Evolutionary conservation across 2,888 invertebrate genomes (phyloP).

Genomic region (Dryomyza anilis): DNA sequence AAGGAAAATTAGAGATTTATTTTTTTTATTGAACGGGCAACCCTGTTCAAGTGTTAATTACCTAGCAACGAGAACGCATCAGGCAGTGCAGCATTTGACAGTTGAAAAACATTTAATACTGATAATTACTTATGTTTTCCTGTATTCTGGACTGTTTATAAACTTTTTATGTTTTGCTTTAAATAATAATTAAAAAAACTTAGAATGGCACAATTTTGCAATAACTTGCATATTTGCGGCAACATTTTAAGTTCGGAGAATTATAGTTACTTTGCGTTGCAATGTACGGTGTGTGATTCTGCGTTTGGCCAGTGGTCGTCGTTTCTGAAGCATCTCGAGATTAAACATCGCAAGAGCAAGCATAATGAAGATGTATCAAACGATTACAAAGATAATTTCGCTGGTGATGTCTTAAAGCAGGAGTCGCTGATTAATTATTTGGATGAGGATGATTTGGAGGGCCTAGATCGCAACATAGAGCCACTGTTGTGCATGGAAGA

Average conservation of each 20-base stretch:
- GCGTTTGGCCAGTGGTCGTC: conserved; percentile 29
- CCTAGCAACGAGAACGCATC: too few species aligned
- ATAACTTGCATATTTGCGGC: conserved; percentile 27
- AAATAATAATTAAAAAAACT: too few species aligned
- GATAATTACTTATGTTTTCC: too few species aligned
- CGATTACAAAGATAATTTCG: neutral
- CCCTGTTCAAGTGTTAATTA: too few species aligned
- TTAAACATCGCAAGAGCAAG: conserved; percentile 5
- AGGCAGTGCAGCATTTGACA: too few species aligned
- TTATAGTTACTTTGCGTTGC: conserved; percentile 28
- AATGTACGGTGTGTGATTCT: conserved; percentile 20
- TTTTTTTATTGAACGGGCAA: too few species aligned
- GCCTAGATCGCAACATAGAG: neutral
- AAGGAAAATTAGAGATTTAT: too few species aligned
- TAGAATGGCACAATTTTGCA: conserved; percentile 6
- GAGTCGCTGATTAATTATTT: neutral
- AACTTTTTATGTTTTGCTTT: too few species aligned
- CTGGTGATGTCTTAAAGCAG: neutral
- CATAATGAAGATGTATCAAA: neutral
- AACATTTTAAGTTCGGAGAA: conserved; percentile 29
- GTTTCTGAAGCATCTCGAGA: conserved; percentile 26
- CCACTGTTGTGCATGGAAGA: neutral
- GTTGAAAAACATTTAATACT: too few species aligned
- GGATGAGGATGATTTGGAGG: neutral
- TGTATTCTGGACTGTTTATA: too few species aligned